These are phyloP conservation scores for Corythoichthys intestinalis DNA, from an alignment of 2,113 vertebrate genomes.

Conservation along the genomic window DNA sequence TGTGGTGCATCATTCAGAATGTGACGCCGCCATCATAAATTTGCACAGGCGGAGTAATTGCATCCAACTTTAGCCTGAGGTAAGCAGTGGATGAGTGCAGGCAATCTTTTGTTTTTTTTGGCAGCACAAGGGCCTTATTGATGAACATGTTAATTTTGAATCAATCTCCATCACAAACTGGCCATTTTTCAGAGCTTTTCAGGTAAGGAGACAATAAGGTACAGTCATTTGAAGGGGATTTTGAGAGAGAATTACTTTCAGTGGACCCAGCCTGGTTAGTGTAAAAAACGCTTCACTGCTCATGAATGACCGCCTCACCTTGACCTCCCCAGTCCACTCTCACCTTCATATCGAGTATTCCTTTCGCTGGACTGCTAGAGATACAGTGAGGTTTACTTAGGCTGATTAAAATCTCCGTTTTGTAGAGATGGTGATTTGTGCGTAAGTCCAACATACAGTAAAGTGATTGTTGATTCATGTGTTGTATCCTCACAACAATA, in stretches of 20 bases:
- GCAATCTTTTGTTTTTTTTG: conserved; percentile 34
- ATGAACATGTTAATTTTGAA: conserved; percentile 67
- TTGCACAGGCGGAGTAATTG: conserved; percentile 29
- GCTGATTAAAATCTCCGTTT: conserved; percentile 46
- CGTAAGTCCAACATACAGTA: background rate
- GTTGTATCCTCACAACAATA: background rate
- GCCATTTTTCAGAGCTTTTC: conserved; percentile 59
- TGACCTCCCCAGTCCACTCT: background rate
- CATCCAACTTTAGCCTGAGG: conserved; percentile 39
- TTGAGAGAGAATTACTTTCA: conserved; percentile 38
- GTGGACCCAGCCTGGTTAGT: conserved; percentile 33
- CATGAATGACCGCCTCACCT: background rate
- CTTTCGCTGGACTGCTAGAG: conserved; percentile 13
- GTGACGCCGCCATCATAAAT: conserved; percentile 61
- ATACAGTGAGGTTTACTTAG: conserved; percentile 53
- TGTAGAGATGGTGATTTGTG: background rate
- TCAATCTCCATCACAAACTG: conserved; percentile 67
- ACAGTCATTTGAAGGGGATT: conserved; percentile 28
- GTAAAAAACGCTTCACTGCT: conserved; percentile 46
- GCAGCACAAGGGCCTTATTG: conserved; percentile 59
- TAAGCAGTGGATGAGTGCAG: conserved; percentile 33
- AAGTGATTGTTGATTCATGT: too few species aligned
- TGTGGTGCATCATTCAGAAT: conserved; percentile 45
- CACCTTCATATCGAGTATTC: background rate
- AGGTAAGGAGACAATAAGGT: conserved; percentile 38